Percentiles rank a stretch among this genome's conserved stretches.
These are phyloP conservation scores for Dromococcyx pavoninus DNA, from an alignment of 2,797 vertebrate genomes.

Conservation along the genomic window DNA sequence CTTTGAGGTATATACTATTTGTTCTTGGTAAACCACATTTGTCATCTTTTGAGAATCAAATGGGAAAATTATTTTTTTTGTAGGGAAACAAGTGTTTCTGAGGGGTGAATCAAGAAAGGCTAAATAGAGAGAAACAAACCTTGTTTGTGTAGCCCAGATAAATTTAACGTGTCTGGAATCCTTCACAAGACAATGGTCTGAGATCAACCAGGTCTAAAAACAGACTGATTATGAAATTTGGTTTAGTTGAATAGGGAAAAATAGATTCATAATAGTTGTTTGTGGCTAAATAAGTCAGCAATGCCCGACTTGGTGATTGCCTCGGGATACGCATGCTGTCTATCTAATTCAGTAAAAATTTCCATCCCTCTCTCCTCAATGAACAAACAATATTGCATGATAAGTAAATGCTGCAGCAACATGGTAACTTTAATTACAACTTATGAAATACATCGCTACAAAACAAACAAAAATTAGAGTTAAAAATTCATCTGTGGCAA, in stretches of 20 bases:
- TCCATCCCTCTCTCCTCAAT: constrained; percentile 12
- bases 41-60: not conserved
- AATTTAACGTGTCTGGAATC: not conserved
- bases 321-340: not conserved
- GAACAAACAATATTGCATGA: constrained; percentile 30
- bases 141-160: not conserved
- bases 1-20: not conserved
- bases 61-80: not conserved
- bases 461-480: not conserved
- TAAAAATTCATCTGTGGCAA: not conserved
- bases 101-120: not conserved
- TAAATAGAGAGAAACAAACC: not conserved
- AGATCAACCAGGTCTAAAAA: not conserved
- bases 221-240: not conserved
- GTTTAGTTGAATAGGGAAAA: not conserved
- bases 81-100: not conserved
- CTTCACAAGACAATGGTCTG: not conserved
- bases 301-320: not conserved
- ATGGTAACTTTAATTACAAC: not conserved
- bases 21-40: not conserved
- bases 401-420: not conserved
- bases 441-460: not conserved
- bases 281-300: not conserved
- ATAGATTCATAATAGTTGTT: not conserved
- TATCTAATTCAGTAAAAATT: constrained; percentile 31